These are phyloP conservation scores for Lampris incognitus DNA, from an alignment of 2,113 vertebrate genomes.

Conservation along the genomic window DNA sequence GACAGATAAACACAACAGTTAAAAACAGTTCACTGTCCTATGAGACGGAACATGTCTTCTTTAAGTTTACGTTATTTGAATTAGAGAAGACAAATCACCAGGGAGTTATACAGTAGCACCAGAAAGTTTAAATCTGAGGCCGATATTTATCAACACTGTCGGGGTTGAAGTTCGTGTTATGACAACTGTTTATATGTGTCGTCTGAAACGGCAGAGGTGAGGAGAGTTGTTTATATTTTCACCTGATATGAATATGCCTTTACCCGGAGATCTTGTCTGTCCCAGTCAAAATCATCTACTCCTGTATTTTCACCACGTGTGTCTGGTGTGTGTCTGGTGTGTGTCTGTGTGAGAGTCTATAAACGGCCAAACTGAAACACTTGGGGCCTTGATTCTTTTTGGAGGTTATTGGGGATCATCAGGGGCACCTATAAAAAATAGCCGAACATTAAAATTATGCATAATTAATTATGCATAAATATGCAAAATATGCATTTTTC, in stretches of 20 bases:
- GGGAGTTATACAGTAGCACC: not conserved
- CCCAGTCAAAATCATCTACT: slow-evolving; percentile 19
- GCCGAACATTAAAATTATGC: too few species aligned
- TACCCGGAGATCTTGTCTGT: not conserved
- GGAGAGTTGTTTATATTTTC: not conserved
- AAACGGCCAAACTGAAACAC: too few species aligned
- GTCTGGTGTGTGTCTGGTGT: too few species aligned
- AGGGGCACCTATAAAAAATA: too few species aligned
- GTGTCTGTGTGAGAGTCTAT: too few species aligned
- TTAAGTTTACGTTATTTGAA: not conserved
- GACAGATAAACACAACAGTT: not conserved
- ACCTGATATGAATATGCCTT: not conserved
- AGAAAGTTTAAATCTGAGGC: not conserved
- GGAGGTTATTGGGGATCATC: too few species aligned
- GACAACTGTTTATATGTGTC: not conserved
- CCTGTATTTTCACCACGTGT: slow-evolving; percentile 18
- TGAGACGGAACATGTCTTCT: not conserved
- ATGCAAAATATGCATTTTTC: too few species aligned
- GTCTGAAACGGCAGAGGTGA: not conserved
- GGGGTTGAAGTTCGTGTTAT: not conserved
- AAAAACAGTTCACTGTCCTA: not conserved
- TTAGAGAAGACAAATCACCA: not conserved
- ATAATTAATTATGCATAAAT: too few species aligned
- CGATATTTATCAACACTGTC: not conserved
- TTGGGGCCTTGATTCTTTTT: too few species aligned